phyloP scores from a whole-genome alignment of 2,888 invertebrate species.

The Oxycera nigricornis region DNA sequence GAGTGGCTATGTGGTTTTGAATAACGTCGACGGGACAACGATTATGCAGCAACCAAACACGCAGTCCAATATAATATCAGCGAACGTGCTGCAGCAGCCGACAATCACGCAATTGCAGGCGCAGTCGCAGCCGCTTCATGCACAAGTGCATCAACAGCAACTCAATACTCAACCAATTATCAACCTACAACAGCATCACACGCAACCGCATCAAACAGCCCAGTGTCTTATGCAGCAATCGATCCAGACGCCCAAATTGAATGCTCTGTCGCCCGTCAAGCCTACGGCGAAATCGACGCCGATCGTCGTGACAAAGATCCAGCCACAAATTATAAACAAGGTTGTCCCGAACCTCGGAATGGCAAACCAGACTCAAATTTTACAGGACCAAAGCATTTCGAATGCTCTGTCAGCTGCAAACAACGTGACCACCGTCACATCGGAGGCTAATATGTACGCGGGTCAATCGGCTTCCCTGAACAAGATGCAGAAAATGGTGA shows the following conservation, averaged over 20 bases:
- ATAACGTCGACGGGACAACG: constrained; percentile 64
- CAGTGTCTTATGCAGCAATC: constrained; percentile 41
- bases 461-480: constrained; percentile 11
- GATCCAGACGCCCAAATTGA: constrained; percentile 52
- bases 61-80: constrained; percentile 58
- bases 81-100: constrained; percentile 63
- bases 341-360: constrained; percentile 25
- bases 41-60: constrained; percentile 48
- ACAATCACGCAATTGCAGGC: constrained; percentile 45
- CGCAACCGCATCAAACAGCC: constrained; percentile 44
- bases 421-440: constrained; percentile 28
- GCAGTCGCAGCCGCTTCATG: constrained; percentile 44
- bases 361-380: constrained; percentile 31
- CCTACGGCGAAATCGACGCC: constrained; percentile 46
- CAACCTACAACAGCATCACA: constrained; percentile 39
- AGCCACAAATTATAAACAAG: constrained; percentile 44
- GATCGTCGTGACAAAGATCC: constrained; percentile 50
- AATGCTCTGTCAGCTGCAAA: constrained; percentile 42
- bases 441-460: constrained; percentile 10
- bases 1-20: constrained; percentile 74
- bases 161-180: constrained; percentile 42
- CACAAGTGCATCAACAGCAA: constrained; percentile 45
- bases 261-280: constrained; percentile 48
- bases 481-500: constrained; percentile 38
- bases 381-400: constrained; percentile 25